These are phyloP conservation scores for Tetrao urogallus DNA, from an alignment of 2,113 vertebrate species.

Conservation along the genomic window DNA sequence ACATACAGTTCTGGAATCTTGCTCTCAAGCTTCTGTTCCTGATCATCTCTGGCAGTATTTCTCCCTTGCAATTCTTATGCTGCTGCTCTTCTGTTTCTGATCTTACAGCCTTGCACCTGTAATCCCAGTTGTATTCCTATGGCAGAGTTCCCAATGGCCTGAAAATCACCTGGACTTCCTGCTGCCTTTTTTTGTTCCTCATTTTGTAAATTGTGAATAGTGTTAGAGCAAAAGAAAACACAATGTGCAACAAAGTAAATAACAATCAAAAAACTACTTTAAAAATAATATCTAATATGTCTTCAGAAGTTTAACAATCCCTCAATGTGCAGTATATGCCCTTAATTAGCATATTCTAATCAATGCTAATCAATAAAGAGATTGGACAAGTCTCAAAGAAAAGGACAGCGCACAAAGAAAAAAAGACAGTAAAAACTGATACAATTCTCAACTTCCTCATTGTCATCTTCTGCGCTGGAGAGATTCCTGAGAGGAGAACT, in stretches of 20 bases:
- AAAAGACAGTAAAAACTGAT: not conserved
- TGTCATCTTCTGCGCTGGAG: not conserved
- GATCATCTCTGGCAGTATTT: not conserved
- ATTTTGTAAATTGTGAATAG: not conserved
- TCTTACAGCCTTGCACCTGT: not conserved
- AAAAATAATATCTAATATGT: not conserved
- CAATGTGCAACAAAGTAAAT: not conserved
- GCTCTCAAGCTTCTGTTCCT: not conserved
- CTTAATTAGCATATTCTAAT: not conserved
- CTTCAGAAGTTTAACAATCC: not conserved
- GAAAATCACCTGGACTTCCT: not conserved
- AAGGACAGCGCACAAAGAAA: accelerated
- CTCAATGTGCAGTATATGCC: not conserved
- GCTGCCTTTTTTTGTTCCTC: not conserved
- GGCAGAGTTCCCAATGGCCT: not conserved
- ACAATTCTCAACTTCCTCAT: not conserved
- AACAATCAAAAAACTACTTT: not conserved
- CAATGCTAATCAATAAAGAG: not conserved
- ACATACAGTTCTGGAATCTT: not conserved
- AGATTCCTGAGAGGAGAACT: not conserved
- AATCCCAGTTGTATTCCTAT: accelerated
- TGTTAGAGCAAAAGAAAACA: not conserved
- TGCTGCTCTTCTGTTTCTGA: not conserved
- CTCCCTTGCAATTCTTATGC: not conserved
- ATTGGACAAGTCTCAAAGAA: not conserved